Conservation (phyloP, 2,797 vertebrate species). For the Fundulus diaphanus region DNA sequence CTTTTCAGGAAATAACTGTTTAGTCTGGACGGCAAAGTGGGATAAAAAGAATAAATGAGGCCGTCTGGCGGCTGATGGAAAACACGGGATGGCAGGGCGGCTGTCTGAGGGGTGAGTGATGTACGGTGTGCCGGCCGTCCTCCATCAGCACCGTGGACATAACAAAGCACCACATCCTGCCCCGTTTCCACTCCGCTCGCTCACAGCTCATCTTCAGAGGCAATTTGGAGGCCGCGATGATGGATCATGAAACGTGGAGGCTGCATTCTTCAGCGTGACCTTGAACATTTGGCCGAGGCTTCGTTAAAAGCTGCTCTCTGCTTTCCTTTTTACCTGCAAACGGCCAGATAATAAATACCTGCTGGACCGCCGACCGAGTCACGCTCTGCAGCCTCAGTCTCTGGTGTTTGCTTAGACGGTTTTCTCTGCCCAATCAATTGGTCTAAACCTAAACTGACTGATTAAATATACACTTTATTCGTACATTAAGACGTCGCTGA, state of each 20-base stretch:
- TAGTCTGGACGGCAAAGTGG: background rate
- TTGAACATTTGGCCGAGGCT: constrained; percentile 39
- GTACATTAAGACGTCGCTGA: no score
- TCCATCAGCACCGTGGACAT: constrained; percentile 61
- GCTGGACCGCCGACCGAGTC: background rate
- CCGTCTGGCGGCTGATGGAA: background rate
- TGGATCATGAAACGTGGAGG: constrained; percentile 66
- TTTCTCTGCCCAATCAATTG: no score
- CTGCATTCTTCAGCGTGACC: constrained; percentile 65
- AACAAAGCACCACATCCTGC: constrained; percentile 63
- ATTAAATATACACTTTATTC: no score
- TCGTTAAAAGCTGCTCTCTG: constrained; percentile 41
- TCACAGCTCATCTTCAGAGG: constrained; percentile 42
- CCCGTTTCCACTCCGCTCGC: constrained; percentile 54
- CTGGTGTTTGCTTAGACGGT: background rate
- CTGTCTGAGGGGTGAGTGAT: constrained; percentile 69
- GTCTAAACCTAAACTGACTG: background rate
- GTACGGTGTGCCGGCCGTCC: constrained; percentile 55
- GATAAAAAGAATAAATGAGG: background rate
- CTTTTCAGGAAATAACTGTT: background rate
- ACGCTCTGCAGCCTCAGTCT: background rate
- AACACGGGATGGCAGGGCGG: constrained; percentile 10
- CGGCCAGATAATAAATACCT: constrained; percentile 1
- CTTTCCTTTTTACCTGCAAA: constrained; percentile 14
- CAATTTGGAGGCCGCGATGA: constrained; percentile 63